Evolutionary conservation across 2,113 vertebrate species (phyloP), one percentile per base, ranked within the genome.

Genomic region (Nothoprocta perdicaria): DNA sequence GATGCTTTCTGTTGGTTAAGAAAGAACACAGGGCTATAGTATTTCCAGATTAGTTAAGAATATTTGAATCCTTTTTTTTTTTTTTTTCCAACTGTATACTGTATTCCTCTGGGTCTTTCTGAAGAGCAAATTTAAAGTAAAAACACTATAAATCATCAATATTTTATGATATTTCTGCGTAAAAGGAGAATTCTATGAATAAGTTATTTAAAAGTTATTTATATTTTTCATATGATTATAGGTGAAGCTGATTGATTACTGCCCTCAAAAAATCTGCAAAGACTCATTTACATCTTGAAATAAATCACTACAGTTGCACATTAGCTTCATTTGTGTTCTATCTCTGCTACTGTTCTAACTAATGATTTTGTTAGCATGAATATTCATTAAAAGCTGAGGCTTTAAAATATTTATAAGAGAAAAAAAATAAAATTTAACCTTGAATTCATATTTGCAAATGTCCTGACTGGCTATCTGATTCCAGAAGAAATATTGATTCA

Each of bases 21-120:
- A 92, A 76, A 8, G 12, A 40, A 87, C 27, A 53, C 12, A 5
- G 63, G n/a, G 81, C 43, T 17, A 75, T 73, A 26, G 2, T 2
- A 65, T 75, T 90, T 76, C 24, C 23, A 58, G 26, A 58, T 84
- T 60, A 55, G 4, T 65, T 65, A 75, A 84, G 5, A 3, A 10
- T 4, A 4, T 38, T 45, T 9, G 2, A 74, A 83, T 7, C 0
- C 4, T 10, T 40, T 48, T 50, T 53, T 53, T 53, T n/a, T 22
- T 19, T 7, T 33, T 4, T n/a, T 74, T n/a, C 7, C 11, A 33
- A 2, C 12, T 71, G 17, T 77, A 75, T 29, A n/a, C 6, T 29
- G 2, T 60, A n/a, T 55, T 77, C 18, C 10, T 77, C 13, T 26
- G 14, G 7, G 13, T 48, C 10, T 4, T 88, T 23, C 43, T 40